Base-by-base conservation (phyloP, 2,888 invertebrate genomes). In the Allacma fusca region DNA sequence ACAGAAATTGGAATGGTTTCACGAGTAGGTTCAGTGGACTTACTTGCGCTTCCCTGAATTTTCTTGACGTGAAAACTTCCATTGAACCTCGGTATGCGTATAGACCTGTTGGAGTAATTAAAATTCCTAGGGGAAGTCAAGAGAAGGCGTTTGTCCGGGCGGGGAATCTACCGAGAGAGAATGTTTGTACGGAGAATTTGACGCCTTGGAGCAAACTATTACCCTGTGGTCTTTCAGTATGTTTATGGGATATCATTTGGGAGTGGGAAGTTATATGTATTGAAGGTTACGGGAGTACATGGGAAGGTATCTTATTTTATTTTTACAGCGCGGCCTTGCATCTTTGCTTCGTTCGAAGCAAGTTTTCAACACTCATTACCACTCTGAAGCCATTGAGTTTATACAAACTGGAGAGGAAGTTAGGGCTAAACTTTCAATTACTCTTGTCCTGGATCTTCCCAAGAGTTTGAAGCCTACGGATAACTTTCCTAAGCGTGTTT, bases 121-220 rank as follows among this genome's bases (percentile, higher is more conserved):
- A 90, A 85, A 86, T 89, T 85, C 87, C 89, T 83, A 88, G 89
- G 85, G 21, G 81, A 83, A 67, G 65, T n/a, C 21, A 65, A n/a
- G 78, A 80, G 34, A 65, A 70, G 28, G 64, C 82, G 5, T 89
- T 87, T 84, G 86, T 92, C 65, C 88, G 94, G 84, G 98, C 97
- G 88, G 93, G 97, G 0, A 92, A 94, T n/a, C 87, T 99, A 79
- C 97, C 98, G 0, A 90, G 95, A 81, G 99, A 99, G 89, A 94
- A 96, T 84, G 96, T 98, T 2, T 99, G 99, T 86, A 99, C 98
- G 0, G 99, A 99, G 88, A 99, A 99, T 88, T 88, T 99, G 84
- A 98, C 99, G 19, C 98, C 99, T 0, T 98, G 98, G 94, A 96
- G 97, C 85, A 99, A 98, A 86, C 88, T 99, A 4, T 87, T 99